Conservation (phyloP, 2,888 invertebrate genomes). For the Erebia aethiops region DNA sequence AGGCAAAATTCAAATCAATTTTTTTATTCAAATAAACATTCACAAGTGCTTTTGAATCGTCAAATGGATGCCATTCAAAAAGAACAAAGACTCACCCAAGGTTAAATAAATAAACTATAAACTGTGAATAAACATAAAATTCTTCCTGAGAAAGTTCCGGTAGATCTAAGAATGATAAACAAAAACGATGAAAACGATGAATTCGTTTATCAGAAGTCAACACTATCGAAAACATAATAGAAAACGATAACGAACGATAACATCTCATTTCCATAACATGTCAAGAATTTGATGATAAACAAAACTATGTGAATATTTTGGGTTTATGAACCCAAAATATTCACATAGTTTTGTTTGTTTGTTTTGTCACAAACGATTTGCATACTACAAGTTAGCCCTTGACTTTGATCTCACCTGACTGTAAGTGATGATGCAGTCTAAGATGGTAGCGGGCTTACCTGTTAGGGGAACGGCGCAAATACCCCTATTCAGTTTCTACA, state of each 20-base stretch:
- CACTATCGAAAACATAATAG: conserved; percentile 12
- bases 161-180: background rate
- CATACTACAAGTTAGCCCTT: too few relatives aligned
- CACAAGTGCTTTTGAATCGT: too few relatives aligned
- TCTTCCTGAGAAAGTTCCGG: conserved; percentile 8
- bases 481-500: too few relatives aligned
- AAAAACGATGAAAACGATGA: conserved; percentile 11
- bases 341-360: too few relatives aligned
- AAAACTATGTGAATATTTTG: conserved; percentile 15
- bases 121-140: background rate
- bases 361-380: too few relatives aligned
- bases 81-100: background rate
- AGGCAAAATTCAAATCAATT: too few relatives aligned
- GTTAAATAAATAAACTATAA: background rate
- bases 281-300: conserved; percentile 28
- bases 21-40: too few relatives aligned
- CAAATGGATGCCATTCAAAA: background rate
- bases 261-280: conserved; percentile 20
- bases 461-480: too few relatives aligned
- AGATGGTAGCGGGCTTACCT: too few relatives aligned
- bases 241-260: conserved; percentile 19
- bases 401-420: too few relatives aligned
- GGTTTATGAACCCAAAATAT: conserved; percentile 11
- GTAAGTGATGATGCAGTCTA: too few relatives aligned
- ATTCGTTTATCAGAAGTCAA: conserved; percentile 22